Evolutionary conservation across 1,140 invertebrate genomes (phyloP).

Genomic region (Harpegnathos saltator): DNA sequence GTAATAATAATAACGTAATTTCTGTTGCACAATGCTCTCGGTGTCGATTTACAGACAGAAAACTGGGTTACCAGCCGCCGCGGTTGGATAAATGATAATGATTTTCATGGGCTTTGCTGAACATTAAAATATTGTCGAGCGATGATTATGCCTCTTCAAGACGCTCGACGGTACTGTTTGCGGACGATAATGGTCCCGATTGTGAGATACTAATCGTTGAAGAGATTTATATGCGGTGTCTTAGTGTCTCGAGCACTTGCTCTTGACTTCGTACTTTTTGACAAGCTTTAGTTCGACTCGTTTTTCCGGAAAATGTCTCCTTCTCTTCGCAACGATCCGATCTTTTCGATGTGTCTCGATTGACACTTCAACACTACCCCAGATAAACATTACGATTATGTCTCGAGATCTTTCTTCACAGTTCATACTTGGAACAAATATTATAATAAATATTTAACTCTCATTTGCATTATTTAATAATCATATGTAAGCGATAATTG

Average conservation of each 20-base stretch:
- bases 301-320: slow-evolving; percentile 1
- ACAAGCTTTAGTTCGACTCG: neutral
- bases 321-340: neutral
- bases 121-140: neutral
- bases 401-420: too few relatives aligned
- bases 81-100: slow-evolving; percentile 19
- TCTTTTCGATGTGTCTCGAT: too few relatives aligned
- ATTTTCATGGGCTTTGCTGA: neutral
- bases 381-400: too few relatives aligned
- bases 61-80: slow-evolving; percentile 4
- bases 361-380: too few relatives aligned
- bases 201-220: neutral
- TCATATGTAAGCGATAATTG: too few relatives aligned
- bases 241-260: neutral
- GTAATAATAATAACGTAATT: slow-evolving; percentile 40
- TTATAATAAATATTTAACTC: too few relatives aligned
- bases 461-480: too few relatives aligned
- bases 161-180: neutral
- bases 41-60: slow-evolving; percentile 23
- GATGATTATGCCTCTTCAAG: neutral
- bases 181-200: neutral
- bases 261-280: neutral
- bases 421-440: too few relatives aligned
- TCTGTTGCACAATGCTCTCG: slow-evolving; percentile 40
- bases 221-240: neutral